phyloP scores from a whole-genome alignment of 1,140 invertebrate species.

The Penaeus indicus region DNA sequence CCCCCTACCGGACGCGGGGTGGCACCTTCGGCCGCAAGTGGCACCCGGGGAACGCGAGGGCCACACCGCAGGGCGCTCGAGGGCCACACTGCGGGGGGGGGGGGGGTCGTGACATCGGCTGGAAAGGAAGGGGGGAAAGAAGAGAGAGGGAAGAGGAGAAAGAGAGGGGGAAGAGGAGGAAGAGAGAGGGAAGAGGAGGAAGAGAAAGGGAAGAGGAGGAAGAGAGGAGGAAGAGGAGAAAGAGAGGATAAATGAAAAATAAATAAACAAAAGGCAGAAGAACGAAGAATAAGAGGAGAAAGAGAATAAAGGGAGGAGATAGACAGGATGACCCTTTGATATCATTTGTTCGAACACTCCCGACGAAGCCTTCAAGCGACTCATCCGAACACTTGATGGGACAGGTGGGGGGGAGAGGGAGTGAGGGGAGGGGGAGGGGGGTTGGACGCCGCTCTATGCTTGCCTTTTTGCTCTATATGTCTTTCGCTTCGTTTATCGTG shows the following conservation, averaged over 20 bases:
- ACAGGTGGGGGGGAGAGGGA: too few relatives aligned
- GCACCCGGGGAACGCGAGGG: too few relatives aligned
- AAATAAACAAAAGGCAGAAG: background rate
- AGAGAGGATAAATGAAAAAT: background rate
- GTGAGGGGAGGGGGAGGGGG: background rate
- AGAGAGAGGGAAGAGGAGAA: background rate
- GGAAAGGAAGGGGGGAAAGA: background rate
- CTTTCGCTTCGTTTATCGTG: background rate
- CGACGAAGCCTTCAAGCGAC: too few relatives aligned
- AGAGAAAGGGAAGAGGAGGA: background rate
- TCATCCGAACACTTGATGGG: too few relatives aligned
- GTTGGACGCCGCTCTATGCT: background rate
- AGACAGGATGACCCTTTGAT: too few relatives aligned
- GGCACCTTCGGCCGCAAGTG: too few relatives aligned
- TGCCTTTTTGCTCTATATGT: background rate
- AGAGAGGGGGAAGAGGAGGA: conserved; percentile 28
- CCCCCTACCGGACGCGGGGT: background rate
- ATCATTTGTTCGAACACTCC: too few relatives aligned
- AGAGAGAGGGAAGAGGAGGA: background rate
- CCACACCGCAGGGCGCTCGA: too few relatives aligned
- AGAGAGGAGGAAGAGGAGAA: background rate
- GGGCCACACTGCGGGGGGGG: too few relatives aligned
- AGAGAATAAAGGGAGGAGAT: background rate
- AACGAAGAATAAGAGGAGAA: background rate
- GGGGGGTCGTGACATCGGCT: too few relatives aligned